A percentile compares a stretch with the other conserved stretches of the same genome.
These are phyloP conservation scores for Coregonus ussuriensis DNA, from an alignment of 2,797 vertebrate genomes.

Conservation along the genomic window DNA sequence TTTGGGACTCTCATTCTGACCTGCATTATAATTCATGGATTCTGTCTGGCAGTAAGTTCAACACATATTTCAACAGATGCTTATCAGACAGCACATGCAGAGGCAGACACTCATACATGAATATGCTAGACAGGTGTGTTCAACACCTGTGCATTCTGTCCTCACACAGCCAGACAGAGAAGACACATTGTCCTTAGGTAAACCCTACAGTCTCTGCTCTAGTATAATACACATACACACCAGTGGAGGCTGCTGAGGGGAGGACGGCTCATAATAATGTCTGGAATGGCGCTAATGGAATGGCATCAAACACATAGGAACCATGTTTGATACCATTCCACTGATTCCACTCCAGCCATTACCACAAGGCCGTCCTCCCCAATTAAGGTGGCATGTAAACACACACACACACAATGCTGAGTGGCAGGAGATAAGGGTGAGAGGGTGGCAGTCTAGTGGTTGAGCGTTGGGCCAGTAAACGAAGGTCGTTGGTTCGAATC, in stretches of 20 bases:
- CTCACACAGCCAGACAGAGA: neutral
- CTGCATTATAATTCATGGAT: constrained; percentile 43
- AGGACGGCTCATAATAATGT: too few relatives aligned
- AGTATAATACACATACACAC: too few relatives aligned
- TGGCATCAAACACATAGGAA: too few relatives aligned
- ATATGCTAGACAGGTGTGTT: neutral
- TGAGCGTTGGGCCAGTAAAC: too few relatives aligned
- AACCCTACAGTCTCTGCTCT: neutral
- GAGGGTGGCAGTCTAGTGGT: too few relatives aligned
- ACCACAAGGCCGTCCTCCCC: too few relatives aligned
- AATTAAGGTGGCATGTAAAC: too few relatives aligned
- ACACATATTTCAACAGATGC: constrained; percentile 40
- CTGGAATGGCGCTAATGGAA: too few relatives aligned
- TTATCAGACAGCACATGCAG: constrained; percentile 29
- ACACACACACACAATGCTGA: neutral
- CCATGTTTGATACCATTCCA: too few relatives aligned
- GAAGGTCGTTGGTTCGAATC: too few relatives aligned
- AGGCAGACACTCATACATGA: constrained; percentile 6
- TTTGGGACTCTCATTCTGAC: neutral
- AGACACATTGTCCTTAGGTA: neutral
- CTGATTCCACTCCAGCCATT: too few relatives aligned
- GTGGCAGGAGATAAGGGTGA: neutral
- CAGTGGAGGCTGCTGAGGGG: too few relatives aligned
- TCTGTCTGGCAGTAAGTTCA: constrained; percentile 31
- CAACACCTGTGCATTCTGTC: neutral